Base-by-base conservation (phyloP, 2,797 vertebrate species). In the Acanthurus leucopareius region DNA sequence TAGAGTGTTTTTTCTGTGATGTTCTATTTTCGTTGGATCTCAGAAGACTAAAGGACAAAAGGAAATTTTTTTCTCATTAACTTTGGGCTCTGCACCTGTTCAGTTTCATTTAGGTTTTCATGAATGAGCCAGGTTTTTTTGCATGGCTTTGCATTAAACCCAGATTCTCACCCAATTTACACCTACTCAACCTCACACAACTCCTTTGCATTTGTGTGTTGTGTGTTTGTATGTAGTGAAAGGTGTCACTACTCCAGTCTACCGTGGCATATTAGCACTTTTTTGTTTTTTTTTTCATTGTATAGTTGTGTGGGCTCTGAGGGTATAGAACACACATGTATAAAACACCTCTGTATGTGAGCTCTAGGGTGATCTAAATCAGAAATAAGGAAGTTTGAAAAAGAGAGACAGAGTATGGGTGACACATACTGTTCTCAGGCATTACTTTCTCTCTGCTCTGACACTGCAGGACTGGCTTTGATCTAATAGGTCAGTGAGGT, bases 401-500 rank as follows among this genome's bases (percentile, higher is more conserved):
- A 51, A 75, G 65, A 38, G 42, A 71, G 14, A 2, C 14, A 4
- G 52, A 64, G 16, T 71, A 19, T 17, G 40, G 44, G 22, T 63
- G 67, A 73, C 72, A 71, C 47, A 22, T 7, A 6, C 51, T 72
- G 53, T 74, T 76, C 75, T 65, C 35, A 51, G 77, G 72, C 7
- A 70, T 10, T 73, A 77, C 45, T 69, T 42, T 74, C 35, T 74
- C 47, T 74, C 69, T 48, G n/a, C 74, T 73, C 73, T 40, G 52
- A 83, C 72, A 48, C 65, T 56, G 69, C 75, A 48, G 68, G 66
- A 32, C 51, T n/a, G 25, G 9, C 59, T 74, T 57, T 79, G 69
- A 86, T 81, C 83, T n/a, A 48, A 72, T 66, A 53, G 77, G 69
- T 73, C 70, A 78, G 62, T 0, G 56, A 72, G 59, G 48, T 15